phyloP scores from a whole-genome alignment of 1,140 invertebrate genomes.

The fruit fly (Drosophila melanogaster) region DNA sequence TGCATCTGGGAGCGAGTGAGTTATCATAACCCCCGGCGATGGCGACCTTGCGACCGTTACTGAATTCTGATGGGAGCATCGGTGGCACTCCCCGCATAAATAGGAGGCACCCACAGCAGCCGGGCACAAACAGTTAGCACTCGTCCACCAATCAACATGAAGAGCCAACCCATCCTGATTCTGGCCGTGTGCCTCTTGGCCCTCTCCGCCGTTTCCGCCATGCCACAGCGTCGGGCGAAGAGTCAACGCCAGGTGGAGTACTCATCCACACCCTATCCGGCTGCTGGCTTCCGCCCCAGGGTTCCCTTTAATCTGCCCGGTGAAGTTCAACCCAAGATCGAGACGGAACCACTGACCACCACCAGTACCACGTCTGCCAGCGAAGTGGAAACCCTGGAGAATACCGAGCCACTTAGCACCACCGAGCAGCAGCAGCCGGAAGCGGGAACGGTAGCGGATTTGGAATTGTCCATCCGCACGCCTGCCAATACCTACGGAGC shows the following conservation, averaged over 20 bases:
- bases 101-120: conserved; percentile 64
- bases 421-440: conserved; percentile 40
- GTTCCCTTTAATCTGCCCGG: conserved; percentile 71
- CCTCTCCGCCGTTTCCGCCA: conserved; percentile 29
- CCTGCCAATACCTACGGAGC: conserved; percentile 68
- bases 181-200: conserved; percentile 44
- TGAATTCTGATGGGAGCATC: conserved; percentile 79
- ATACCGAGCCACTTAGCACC: conserved; percentile 35
- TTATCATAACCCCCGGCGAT: conserved; percentile 52
- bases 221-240: conserved; percentile 60
- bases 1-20: conserved; percentile 54
- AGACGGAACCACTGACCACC: conserved; percentile 40
- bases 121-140: conserved; percentile 70
- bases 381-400: conserved; percentile 51
- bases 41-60: conserved; percentile 75
- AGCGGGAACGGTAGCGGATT: conserved; percentile 39
- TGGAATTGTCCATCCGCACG: conserved; percentile 54
- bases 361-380: conserved; percentile 15
- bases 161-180: conserved; percentile 40
- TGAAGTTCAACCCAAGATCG: conserved; percentile 56
- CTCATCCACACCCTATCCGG: conserved; percentile 73
- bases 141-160: conserved; percentile 43
- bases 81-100: conserved; percentile 49
- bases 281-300: conserved; percentile 72
- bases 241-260: conserved; percentile 76